Evolutionary conservation across 1,140 invertebrate species (phyloP).

Genomic region (Tetragonula clypearis): DNA sequence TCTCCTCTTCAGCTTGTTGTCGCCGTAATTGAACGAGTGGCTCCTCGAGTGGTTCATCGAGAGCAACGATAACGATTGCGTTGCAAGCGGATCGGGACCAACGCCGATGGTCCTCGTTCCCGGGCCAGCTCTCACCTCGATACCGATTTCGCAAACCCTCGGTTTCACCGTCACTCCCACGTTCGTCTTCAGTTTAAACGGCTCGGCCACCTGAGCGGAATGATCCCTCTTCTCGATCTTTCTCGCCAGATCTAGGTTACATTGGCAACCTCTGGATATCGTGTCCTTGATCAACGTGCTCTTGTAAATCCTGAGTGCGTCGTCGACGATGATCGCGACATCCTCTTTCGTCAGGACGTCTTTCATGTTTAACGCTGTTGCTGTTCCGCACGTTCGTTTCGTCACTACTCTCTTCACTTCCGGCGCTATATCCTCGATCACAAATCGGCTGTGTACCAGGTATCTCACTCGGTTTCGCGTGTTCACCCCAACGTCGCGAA

Average conservation of each 20-base stretch:
- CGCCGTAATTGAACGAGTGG: slow-evolving; percentile 77
- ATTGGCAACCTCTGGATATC: slow-evolving; percentile 56
- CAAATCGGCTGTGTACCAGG: slow-evolving; percentile 51
- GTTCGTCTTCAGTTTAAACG: slow-evolving; percentile 73
- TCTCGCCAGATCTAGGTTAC: neutral
- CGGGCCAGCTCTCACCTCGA: slow-evolving; percentile 65
- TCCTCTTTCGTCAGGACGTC: slow-evolving; percentile 70
- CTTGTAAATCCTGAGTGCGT: slow-evolving; percentile 67
- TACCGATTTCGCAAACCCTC: slow-evolving; percentile 72
- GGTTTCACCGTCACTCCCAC: slow-evolving; percentile 79
- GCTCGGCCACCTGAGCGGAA: slow-evolving; percentile 75
- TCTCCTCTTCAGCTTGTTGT: slow-evolving; percentile 68
- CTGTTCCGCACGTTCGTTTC: slow-evolving; percentile 60
- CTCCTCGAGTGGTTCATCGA: slow-evolving; percentile 76
- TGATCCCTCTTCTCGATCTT: slow-evolving; percentile 68
- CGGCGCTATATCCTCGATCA: slow-evolving; percentile 67
- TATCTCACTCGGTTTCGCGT: slow-evolving; percentile 50
- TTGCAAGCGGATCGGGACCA: slow-evolving; percentile 70
- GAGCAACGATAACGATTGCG: slow-evolving; percentile 68
- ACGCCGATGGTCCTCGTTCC: slow-evolving; percentile 71
- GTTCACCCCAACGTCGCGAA: slow-evolving; percentile 60
- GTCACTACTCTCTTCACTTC: slow-evolving; percentile 31
- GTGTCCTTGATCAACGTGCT: slow-evolving; percentile 62
- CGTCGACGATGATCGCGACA: slow-evolving; percentile 63
- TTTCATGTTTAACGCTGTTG: slow-evolving; percentile 67